These are phyloP conservation scores for Tinea pellionella DNA, from an alignment of 2,888 invertebrate genomes.

Conservation along the genomic window DNA sequence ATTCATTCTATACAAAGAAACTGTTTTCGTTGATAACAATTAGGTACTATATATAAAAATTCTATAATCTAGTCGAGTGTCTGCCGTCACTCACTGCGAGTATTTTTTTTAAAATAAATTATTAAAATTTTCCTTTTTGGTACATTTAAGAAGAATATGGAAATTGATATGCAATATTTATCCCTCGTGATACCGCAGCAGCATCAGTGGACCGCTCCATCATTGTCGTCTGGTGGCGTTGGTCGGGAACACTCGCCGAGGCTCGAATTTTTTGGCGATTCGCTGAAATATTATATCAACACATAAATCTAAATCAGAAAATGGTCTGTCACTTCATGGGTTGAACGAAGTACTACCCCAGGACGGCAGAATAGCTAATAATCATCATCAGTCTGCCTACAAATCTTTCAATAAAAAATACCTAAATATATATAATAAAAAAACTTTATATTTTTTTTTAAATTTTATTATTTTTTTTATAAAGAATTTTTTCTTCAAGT, in stretches of 20 bases:
- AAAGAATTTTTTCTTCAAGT: no score
- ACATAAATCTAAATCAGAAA: neutral
- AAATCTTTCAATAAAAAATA: no score
- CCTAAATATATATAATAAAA: no score
- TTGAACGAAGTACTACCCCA: no score
- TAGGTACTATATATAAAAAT: neutral
- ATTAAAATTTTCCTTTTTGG: conserved; percentile 36
- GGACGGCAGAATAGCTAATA: no score
- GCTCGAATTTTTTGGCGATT: conserved; percentile 18
- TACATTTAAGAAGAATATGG: conserved; percentile 59
- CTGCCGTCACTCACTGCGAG: neutral
- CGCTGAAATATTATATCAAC: conserved; percentile 10
- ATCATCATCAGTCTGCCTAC: no score
- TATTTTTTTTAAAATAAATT: neutral
- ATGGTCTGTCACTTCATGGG: neutral
- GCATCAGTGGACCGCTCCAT: conserved; percentile 37
- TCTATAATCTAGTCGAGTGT: conserved; percentile 14
- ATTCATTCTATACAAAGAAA: conserved; percentile 19
- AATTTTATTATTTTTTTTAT: no score
- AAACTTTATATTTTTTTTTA: no score
- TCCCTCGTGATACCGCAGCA: conserved; percentile 19
- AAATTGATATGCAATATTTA: conserved; percentile 42
- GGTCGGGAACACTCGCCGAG: conserved; percentile 23
- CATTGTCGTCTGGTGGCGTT: conserved; percentile 13
- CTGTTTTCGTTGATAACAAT: conserved; percentile 13